Base-by-base conservation (phyloP, 2,113 vertebrate genomes). In the Manacus vitellinus region DNA sequence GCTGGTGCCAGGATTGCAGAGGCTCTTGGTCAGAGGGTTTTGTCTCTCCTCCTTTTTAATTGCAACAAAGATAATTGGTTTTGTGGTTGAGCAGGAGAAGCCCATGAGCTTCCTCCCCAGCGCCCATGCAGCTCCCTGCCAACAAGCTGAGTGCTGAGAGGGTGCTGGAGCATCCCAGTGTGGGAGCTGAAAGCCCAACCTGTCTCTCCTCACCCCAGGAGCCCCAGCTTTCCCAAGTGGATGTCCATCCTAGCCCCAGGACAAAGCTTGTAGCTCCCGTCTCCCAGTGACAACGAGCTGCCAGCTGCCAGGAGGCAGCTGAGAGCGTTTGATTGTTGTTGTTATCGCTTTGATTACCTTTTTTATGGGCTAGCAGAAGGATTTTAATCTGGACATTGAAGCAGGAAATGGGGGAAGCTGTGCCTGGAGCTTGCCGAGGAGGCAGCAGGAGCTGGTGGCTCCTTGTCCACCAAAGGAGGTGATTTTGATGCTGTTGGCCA, bases 341-440 rank as follows among this genome's bases (percentile, higher is more conserved):
- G 65, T 84, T 91, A 58, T 47, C 5, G 0, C 67, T 94, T 76
- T 90, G 27, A 61, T 92, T 82, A 65, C 74, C n/a, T 62, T 76
- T 71, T 94, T 87, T 62, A 58, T 58, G 66, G 85, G 85, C 55
- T 74, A 47, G 19, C 78, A 73, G 71, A 54, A 89, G 87, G 92
- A 54, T 75, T 94, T 94, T 92, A 75, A 89, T 93, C 71, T 85
- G 71, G 56, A n/a, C 65, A 78, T 58, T n/a, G 56, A 85, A 84
- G 65, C 39, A 71, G 83, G 59, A 79, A 85, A 52, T 62, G 16
- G 74, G 70, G 82, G 71, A 87, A 91, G 78, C 85, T 76, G 59
- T 66, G 65, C 73, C 59, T 12, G 7, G 56, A 55, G 39, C 59
- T 63, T 4, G 2, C 47, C 0, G 0, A 62, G 71, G 65, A 56